Conservation (phyloP, 2,888 invertebrate species). For the Malachius bipustulatus region DNA sequence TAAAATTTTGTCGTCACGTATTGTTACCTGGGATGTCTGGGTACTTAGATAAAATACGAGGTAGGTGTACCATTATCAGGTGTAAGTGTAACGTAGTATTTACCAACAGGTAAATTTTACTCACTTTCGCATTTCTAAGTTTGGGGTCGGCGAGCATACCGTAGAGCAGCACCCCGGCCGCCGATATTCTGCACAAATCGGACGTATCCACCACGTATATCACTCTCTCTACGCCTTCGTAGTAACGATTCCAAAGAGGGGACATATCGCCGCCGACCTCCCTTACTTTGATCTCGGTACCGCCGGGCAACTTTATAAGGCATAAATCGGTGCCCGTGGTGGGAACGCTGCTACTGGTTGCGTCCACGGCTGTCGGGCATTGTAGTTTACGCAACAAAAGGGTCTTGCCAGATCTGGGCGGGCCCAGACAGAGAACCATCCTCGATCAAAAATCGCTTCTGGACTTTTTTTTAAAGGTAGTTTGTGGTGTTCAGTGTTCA, state of each 20-base stretch:
- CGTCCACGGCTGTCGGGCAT: slow-evolving; percentile 56
- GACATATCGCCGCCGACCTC: slow-evolving; percentile 78
- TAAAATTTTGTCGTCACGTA: no score
- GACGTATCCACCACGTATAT: slow-evolving; percentile 76
- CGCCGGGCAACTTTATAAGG: slow-evolving; percentile 40
- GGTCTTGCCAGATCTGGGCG: slow-evolving; percentile 71
- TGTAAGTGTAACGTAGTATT: no score
- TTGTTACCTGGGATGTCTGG: no score
- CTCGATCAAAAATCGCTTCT: no score
- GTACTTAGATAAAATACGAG: no score
- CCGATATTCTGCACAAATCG: slow-evolving; percentile 76
- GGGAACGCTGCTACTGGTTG: slow-evolving; percentile 65
- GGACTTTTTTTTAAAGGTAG: no score
- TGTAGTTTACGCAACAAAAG: slow-evolving; percentile 63
- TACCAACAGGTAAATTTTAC: not conserved
- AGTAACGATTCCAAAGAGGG: slow-evolving; percentile 69
- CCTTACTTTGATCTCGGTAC: slow-evolving; percentile 36
- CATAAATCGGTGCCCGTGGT: slow-evolving; percentile 71
- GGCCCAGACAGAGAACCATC: slow-evolving; percentile 57
- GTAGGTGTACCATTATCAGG: no score
- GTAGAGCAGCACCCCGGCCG: slow-evolving; percentile 69
- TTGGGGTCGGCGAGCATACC: slow-evolving; percentile 63
- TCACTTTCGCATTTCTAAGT: slow-evolving; percentile 52
- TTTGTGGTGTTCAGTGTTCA: no score
- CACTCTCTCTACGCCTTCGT: slow-evolving; percentile 52